Evolutionary conservation across 2,797 vertebrate species (phyloP), one percentile per base, ranked within the genome.

Genomic region (Coreius guichenoti): DNA sequence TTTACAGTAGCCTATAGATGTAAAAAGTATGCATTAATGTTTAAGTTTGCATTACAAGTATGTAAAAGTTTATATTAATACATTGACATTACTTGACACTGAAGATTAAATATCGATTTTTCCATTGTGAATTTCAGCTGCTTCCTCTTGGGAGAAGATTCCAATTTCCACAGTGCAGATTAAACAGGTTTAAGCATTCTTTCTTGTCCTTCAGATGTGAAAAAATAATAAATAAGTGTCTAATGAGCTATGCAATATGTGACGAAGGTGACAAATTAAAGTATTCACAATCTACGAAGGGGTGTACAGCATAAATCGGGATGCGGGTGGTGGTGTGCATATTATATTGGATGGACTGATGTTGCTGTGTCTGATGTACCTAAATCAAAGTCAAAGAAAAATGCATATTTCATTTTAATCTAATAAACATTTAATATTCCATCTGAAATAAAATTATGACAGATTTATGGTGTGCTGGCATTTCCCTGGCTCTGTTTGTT

Each of bases 391-490:
- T 49, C n/a, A 8, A 8, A 68, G 9, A 36, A 9, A 39, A 6
- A 63, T 5, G 2, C 13, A 39, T 7, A 69, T 72, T 51, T 31
- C 11, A 51, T 33, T 31, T 33, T 9, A 39, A 23, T 23, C 33
- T 43, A 77, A 39, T 16, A 19, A 39, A 65, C 61, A 54, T 29
- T 29, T 67, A 36, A 75, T 39, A 51, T 51, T 36, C 58, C 23
- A 29, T 65, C 29, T 76, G 58, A 23, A 75, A 63, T 36, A 4
- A n/a, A 73, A 74, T 82, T 1, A 36, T 75, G 23, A 67, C 65
- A 78, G 75, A 77, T 70, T 63, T 56, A 65, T 68, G 70, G 23
- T 51, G 31, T 54, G 23, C 74, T 80, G 83, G 8, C 70, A 74
- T 74, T 83, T 82, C 11, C 47, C 29, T 26, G 61, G 3, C 23